Evolutionary conservation across 2,797 vertebrate genomes (phyloP).

Genomic region (Dermochelys coriacea): DNA sequence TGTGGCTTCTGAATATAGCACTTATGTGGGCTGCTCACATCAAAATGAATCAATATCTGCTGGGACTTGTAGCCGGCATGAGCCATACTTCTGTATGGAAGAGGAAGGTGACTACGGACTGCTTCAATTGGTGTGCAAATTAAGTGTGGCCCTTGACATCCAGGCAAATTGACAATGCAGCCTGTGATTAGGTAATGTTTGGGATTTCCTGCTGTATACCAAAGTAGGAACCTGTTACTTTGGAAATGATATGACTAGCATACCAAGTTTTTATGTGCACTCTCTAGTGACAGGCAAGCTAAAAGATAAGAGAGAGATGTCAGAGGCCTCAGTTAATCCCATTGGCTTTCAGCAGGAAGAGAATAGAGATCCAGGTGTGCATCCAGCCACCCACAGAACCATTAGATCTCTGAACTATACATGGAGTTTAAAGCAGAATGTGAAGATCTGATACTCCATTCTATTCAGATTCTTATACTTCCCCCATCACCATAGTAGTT

Average conservation of each 20-base stretch:
- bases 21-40: neutral
- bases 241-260: neutral
- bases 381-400: neutral
- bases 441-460: neutral
- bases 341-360: neutral
- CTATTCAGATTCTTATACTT: neutral
- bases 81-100: neutral
- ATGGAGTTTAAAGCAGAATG: neutral
- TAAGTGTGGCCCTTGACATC: neutral
- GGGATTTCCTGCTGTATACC: neutral
- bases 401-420: neutral
- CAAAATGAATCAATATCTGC: neutral
- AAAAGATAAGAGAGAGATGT: neutral
- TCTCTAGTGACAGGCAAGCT: neutral
- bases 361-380: neutral
- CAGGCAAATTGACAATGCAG: neutral
- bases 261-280: neutral
- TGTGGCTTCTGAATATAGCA: neutral
- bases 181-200: neutral
- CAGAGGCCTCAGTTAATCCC: neutral
- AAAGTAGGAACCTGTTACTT: neutral
- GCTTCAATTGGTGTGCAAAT: neutral
- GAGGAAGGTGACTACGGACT: neutral
- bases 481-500: rapidly evolving
- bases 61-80: neutral